These are phyloP conservation scores for Cheilosia pagana DNA, from an alignment of 2,888 invertebrate genomes.

Conservation along the genomic window DNA sequence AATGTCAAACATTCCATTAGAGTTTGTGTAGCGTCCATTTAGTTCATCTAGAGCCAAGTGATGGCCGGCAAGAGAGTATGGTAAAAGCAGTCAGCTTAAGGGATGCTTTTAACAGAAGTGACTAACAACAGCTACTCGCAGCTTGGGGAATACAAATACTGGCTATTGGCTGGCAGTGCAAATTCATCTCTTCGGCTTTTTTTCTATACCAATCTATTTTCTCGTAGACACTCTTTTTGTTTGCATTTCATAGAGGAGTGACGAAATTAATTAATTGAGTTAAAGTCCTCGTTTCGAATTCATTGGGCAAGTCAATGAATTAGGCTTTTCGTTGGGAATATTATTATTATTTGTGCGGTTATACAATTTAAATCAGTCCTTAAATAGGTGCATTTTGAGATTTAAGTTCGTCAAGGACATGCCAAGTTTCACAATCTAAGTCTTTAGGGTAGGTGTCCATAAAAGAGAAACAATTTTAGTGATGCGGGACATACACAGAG, in stretches of 20 bases:
- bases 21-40: slow-evolving; percentile 64
- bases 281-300: slow-evolving; percentile 8
- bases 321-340: neutral
- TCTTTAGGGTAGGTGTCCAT: too few relatives aligned
- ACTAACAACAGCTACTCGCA: neutral
- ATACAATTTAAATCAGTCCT: too few relatives aligned
- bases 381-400: too few relatives aligned
- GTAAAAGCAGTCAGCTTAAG: slow-evolving; percentile 12
- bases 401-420: too few relatives aligned
- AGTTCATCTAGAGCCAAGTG: slow-evolving; percentile 40
- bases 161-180: neutral
- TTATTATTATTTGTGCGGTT: too few relatives aligned
- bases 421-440: too few relatives aligned
- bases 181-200: neutral
- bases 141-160: slow-evolving; percentile 29
- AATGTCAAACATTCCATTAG: slow-evolving; percentile 73
- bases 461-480: too few relatives aligned
- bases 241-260: slow-evolving; percentile 1
- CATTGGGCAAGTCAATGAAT: neutral
- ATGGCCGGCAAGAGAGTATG: slow-evolving; percentile 4
- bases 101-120: slow-evolving; percentile 23
- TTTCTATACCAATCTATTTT: slow-evolving; percentile 1
- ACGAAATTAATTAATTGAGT: slow-evolving; percentile 3
- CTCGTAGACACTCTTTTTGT: slow-evolving; percentile 2
- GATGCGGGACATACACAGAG: too few relatives aligned